phyloP scores from a whole-genome alignment of 2,797 vertebrate species.

The Bradypus variegatus region DNA sequence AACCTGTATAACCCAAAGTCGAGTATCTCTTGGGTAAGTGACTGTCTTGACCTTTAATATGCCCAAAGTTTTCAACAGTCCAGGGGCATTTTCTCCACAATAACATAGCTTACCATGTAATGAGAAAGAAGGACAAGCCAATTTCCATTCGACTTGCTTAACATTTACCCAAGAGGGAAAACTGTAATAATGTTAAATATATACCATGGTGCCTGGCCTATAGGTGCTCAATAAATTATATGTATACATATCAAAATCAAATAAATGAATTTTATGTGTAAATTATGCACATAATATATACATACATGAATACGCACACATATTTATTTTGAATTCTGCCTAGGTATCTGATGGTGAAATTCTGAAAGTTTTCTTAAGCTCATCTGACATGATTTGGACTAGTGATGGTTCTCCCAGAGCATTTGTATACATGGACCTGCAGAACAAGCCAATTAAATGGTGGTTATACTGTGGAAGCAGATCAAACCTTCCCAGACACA shows the following conservation, averaged over 20 bases:
- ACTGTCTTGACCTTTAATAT: neutral
- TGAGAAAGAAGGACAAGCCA: neutral
- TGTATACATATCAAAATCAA: neutral
- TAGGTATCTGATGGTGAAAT: neutral
- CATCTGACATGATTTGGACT: neutral
- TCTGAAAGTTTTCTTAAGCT: slow-evolving; percentile 3
- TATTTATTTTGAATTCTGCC: neutral
- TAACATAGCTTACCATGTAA: neutral
- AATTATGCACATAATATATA: neutral
- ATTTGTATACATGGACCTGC: neutral
- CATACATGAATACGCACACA: neutral
- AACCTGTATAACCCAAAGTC: neutral
- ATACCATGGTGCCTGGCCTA: neutral
- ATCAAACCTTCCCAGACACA: neutral
- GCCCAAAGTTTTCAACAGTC: neutral
- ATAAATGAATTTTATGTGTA: neutral
- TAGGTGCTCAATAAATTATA: neutral
- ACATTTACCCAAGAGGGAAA: neutral
- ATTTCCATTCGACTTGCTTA: neutral
- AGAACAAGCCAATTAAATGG: neutral
- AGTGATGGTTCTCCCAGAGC: neutral
- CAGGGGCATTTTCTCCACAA: neutral
- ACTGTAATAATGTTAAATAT: neutral
- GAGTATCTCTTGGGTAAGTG: neutral
- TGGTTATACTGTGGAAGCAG: neutral